These are phyloP conservation scores for Decapterus maruadsi DNA, from an alignment of 2,797 vertebrate genomes.

Conservation along the genomic window DNA sequence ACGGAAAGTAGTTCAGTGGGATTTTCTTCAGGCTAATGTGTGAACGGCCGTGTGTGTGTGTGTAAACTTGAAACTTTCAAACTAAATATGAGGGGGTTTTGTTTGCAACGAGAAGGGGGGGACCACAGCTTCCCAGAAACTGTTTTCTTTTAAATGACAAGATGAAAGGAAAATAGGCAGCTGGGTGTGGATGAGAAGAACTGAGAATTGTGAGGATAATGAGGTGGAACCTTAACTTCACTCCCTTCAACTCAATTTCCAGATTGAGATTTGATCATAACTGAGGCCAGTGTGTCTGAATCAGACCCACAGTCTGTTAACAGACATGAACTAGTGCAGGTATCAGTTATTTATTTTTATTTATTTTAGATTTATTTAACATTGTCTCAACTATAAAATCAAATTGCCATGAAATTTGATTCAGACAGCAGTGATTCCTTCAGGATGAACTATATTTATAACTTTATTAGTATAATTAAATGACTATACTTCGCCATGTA, in stretches of 20 bases:
- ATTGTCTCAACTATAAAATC: too few relatives aligned
- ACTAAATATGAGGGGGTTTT: background rate
- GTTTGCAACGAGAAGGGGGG: background rate
- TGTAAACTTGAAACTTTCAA: constrained; percentile 7
- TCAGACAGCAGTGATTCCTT: too few relatives aligned
- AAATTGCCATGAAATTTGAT: too few relatives aligned
- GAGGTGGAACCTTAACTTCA: background rate
- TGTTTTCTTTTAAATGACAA: constrained; percentile 1
- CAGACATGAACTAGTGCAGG: too few relatives aligned
- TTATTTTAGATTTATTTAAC: too few relatives aligned
- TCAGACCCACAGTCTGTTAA: too few relatives aligned
- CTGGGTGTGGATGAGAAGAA: background rate
- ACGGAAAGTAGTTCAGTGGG: constrained; percentile 32
- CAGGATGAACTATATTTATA: too few relatives aligned
- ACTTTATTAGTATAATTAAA: too few relatives aligned
- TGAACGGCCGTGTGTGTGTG: background rate
- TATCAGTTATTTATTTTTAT: too few relatives aligned
- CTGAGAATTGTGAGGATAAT: background rate
- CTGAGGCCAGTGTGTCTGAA: background rate
- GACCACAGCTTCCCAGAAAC: background rate
- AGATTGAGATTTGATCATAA: background rate
- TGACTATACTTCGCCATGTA: background rate
- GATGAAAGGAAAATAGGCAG: constrained; percentile 5
- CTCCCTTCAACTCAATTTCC: background rate
- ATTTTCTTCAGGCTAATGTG: constrained; percentile 24